Percentiles rank a stretch among this genome's conserved stretches.
Evolutionary conservation across 2,888 invertebrate genomes (phyloP).

Genomic region (Apodemia hepburni): DNA sequence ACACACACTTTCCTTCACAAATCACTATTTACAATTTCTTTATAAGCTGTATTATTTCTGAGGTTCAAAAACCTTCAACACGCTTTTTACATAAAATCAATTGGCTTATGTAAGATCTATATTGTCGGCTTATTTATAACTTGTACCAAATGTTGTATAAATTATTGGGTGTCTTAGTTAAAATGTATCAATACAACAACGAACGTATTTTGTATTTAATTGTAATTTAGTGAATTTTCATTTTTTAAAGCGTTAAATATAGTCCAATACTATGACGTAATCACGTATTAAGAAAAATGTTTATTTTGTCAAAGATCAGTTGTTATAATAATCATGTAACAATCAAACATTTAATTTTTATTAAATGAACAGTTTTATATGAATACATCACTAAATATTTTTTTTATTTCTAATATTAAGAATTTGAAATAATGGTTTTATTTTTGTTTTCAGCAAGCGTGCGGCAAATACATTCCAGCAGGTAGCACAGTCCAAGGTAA

Average conservation of each 20-base stretch:
- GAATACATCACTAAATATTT: too few relatives aligned
- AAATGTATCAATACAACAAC: not conserved
- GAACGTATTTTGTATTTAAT: not conserved
- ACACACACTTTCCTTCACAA: slow-evolving; percentile 28
- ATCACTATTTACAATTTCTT: slow-evolving; percentile 21
- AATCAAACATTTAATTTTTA: too few relatives aligned
- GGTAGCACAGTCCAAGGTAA: slow-evolving; percentile 89
- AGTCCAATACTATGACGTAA: too few relatives aligned
- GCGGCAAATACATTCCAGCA: slow-evolving; percentile 93
- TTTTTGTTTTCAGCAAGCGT: slow-evolving; percentile 84
- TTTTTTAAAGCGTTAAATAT: not conserved
- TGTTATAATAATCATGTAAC: too few relatives aligned
- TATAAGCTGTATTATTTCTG: slow-evolving; percentile 26
- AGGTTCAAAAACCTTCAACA: slow-evolving; percentile 19
- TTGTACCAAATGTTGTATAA: not conserved
- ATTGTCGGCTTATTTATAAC: slow-evolving; percentile 20
- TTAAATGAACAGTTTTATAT: too few relatives aligned
- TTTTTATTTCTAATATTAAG: not conserved
- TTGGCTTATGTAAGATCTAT: slow-evolving; percentile 16
- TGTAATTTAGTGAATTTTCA: not conserved
- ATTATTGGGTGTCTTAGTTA: slow-evolving; percentile 4
- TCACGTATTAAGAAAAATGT: too few relatives aligned
- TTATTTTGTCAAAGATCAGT: too few relatives aligned
- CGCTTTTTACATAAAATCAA: slow-evolving; percentile 15
- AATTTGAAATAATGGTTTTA: slow-evolving; percentile 9